Evolutionary conservation across 2,113 vertebrate species (phyloP), one percentile per base, ranked within the genome.

Genomic region (Colossoma macropomum): DNA sequence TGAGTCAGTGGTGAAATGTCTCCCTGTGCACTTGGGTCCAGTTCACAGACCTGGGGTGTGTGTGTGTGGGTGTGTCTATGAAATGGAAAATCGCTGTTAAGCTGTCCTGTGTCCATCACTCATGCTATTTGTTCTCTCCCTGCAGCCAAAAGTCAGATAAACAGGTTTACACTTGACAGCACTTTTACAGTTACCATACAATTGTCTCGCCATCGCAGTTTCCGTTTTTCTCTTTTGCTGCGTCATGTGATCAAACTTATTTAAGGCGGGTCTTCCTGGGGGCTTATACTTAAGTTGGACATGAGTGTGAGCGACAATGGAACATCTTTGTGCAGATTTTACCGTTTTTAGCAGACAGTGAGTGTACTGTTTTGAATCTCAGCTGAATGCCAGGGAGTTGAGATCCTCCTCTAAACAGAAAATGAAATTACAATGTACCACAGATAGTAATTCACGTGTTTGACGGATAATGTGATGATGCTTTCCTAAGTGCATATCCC

Each of bases 161-260:
- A 90, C 91, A 85, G 89, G 91, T 92, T 92, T 2, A 50, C 19
- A 0, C 77, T 84, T 85, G 41, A 87, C 80, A 84, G 76, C 23
- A 84, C 79, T 85, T 63, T 52, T 60, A 27, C 74, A 70, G 75
- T 52, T 21, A n/a, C 70, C 41, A 81, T 68, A 70, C 75, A 52
- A 50, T 88, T 84, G 80, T 78, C 84, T 41, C 83, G 25, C 79
- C 62, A 75, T 62, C 10, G 48, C 62, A 70, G 56, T 15, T 84
- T 84, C 25, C 28, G 21, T 5, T 54, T 30, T 28, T 1, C 45
- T 38, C 34, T 38, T 38, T 38, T 7, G 34, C 34, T 38, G 34
- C 7, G 34, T 50, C 23, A 38, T n/a, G 17, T 38, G 16, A 8
- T 17, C 16, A 34, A 16, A 38, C 15, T n/a, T 71, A 45, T 45